Evolutionary conservation across 2,888 invertebrate species (phyloP).

Genomic region (Euproctis similis): DNA sequence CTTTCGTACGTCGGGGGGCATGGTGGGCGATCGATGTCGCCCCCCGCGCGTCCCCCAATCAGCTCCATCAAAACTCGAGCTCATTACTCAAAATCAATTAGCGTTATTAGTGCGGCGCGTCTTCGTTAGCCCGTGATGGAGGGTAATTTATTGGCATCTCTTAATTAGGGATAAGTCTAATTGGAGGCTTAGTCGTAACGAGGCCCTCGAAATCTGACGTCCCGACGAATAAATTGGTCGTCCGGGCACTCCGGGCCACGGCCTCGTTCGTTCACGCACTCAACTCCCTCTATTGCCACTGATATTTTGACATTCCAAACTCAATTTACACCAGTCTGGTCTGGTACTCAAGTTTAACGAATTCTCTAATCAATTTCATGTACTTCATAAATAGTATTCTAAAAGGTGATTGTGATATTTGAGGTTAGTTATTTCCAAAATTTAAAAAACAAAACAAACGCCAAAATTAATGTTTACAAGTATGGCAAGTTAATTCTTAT

Average conservation of each 20-base stretch:
- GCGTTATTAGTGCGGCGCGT: constrained; percentile 75
- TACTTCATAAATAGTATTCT: no score
- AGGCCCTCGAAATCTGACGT: constrained; percentile 76
- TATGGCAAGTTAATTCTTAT: no score
- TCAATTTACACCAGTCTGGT: constrained; percentile 37
- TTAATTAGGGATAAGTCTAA: constrained; percentile 78
- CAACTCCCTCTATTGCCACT: constrained; percentile 47
- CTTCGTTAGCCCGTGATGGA: constrained; percentile 77
- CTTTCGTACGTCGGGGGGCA: constrained; percentile 24
- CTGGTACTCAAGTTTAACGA: constrained; percentile 41
- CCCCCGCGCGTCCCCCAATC: constrained; percentile 52
- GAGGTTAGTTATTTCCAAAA: no score
- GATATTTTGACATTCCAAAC: constrained; percentile 62
- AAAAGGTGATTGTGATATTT: no score
- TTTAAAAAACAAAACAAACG: no score
- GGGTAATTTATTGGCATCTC: constrained; percentile 78
- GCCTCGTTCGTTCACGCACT: constrained; percentile 50
- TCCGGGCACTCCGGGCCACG: constrained; percentile 37
- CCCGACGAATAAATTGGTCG: constrained; percentile 72
- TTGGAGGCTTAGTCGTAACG: constrained; percentile 78
- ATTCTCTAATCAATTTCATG: no score
- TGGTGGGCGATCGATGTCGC: constrained; percentile 46
- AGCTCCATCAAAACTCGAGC: constrained; percentile 73
- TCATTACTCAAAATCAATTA: constrained; percentile 77
- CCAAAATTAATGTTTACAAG: no score